Conservation (phyloP, 2,888 invertebrate species). For the Fissipunctia ypsillon region DNA sequence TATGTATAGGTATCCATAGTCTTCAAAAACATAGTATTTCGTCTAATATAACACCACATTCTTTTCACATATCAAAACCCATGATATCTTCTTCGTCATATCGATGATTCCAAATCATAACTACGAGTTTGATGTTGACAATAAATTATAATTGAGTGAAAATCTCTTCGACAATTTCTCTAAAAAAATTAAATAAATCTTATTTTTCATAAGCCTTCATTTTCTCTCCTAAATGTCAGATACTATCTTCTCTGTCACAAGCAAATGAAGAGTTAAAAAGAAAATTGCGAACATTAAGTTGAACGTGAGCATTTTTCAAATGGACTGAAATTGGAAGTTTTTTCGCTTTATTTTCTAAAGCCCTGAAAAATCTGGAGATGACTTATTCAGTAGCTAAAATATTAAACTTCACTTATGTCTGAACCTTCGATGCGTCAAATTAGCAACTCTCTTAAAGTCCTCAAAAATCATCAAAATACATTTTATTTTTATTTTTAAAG, state of each 20-base stretch:
- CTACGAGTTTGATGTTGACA: too few species aligned
- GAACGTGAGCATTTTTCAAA: constrained; percentile 50
- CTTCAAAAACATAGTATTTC: too few species aligned
- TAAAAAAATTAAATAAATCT: not conserved
- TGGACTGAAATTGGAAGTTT: constrained; percentile 29
- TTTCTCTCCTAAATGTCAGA: constrained; percentile 22
- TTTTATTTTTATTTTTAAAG: not conserved
- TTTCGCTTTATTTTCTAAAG: constrained; percentile 32
- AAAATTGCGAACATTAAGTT: constrained; percentile 47
- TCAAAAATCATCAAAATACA: not conserved
- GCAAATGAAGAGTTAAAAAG: constrained; percentile 42
- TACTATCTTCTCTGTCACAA: constrained; percentile 31
- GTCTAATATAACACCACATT: too few species aligned
- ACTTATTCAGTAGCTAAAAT: constrained; percentile 22
- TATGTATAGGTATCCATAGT: too few species aligned
- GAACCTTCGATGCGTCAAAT: not conserved
- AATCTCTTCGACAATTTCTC: not conserved
- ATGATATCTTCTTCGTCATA: too few species aligned
- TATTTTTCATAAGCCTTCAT: constrained; percentile 6
- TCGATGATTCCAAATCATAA: too few species aligned
- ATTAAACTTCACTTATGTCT: not conserved
- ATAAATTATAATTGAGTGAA: not conserved
- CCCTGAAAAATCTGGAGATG: constrained; percentile 8
- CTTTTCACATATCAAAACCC: too few species aligned
- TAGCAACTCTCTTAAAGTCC: not conserved